A percentile compares a stretch with the other conserved stretches of the same genome.
Conservation (phyloP, 2,113 vertebrate species). For the Sciurus niger region DNA sequence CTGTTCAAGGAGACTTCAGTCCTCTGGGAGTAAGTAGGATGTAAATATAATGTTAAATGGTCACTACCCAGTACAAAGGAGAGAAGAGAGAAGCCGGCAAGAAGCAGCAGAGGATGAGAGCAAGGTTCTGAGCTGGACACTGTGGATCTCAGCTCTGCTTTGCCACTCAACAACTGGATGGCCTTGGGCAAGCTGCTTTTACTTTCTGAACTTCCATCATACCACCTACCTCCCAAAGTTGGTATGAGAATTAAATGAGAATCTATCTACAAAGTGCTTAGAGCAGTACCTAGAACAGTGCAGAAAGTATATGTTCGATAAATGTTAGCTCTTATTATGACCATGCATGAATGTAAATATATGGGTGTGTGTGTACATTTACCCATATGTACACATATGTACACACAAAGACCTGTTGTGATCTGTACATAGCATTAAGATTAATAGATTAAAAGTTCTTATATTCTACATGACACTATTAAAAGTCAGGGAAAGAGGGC, state of each 20-base stretch:
- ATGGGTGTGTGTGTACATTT: background rate
- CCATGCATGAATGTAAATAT: background rate
- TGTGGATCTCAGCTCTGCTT: background rate
- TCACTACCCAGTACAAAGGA: background rate
- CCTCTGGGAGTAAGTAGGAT: background rate
- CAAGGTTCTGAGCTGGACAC: background rate
- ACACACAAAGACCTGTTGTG: background rate
- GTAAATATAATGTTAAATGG: background rate
- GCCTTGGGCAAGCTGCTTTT: background rate
- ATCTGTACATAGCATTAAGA: background rate
- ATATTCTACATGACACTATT: background rate
- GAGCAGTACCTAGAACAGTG: background rate
- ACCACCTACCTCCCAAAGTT: background rate
- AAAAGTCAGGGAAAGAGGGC: background rate
- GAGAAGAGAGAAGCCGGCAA: conserved; percentile 11
- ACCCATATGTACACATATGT: background rate
- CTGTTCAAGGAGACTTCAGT: background rate
- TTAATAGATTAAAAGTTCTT: background rate
- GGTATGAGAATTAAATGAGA: background rate
- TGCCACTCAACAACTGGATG: background rate
- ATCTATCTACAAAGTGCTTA: background rate
- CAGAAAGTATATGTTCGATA: background rate
- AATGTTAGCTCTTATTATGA: conserved; percentile 25
- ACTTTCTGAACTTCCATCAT: background rate
- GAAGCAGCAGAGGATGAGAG: background rate